These are phyloP conservation scores for Leptura quadrifasciata DNA, from an alignment of 2,888 invertebrate genomes.

Conservation along the genomic window DNA sequence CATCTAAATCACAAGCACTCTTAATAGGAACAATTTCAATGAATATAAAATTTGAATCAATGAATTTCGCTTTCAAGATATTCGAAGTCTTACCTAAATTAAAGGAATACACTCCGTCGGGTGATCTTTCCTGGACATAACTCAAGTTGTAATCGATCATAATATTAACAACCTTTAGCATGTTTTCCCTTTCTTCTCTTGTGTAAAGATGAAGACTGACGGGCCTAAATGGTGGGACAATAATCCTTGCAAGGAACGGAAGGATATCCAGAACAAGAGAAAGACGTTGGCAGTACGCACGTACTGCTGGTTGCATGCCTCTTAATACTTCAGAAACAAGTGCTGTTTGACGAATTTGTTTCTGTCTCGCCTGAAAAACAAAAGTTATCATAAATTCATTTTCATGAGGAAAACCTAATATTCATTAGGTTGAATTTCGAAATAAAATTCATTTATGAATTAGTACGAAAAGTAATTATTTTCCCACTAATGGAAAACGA, in stretches of 20 bases:
- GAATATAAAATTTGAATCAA: too few species aligned
- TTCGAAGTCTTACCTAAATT: slow-evolving; percentile 67
- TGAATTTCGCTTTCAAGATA: too few species aligned
- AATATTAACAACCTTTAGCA: slow-evolving; percentile 83
- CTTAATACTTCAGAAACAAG: slow-evolving; percentile 78
- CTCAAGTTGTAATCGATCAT: slow-evolving; percentile 94
- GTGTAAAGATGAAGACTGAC: slow-evolving; percentile 85
- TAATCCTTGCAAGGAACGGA: slow-evolving; percentile 82
- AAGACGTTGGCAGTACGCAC: slow-evolving; percentile 72
- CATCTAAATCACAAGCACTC: too few species aligned
- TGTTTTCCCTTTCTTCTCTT: slow-evolving; percentile 81
- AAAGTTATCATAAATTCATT: too few species aligned
- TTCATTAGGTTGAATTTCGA: too few species aligned
- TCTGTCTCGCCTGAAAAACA: slow-evolving; percentile 76
- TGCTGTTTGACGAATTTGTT: slow-evolving; percentile 74
- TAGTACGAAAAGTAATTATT: too few species aligned
- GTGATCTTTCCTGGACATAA: slow-evolving; percentile 86
- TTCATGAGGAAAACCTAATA: too few species aligned
- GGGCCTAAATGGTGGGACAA: slow-evolving; percentile 85
- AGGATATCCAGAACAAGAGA: slow-evolving; percentile 82
- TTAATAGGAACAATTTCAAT: too few species aligned
- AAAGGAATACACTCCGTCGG: slow-evolving; percentile 86
- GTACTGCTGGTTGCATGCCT: slow-evolving; percentile 78
- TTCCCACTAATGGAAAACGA: too few species aligned
- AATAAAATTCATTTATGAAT: too few species aligned